Percentiles rank a stretch among this genome's conserved stretches.
These are phyloP conservation scores for Lagopus muta DNA, from an alignment of 2,113 vertebrate species.

Conservation along the genomic window DNA sequence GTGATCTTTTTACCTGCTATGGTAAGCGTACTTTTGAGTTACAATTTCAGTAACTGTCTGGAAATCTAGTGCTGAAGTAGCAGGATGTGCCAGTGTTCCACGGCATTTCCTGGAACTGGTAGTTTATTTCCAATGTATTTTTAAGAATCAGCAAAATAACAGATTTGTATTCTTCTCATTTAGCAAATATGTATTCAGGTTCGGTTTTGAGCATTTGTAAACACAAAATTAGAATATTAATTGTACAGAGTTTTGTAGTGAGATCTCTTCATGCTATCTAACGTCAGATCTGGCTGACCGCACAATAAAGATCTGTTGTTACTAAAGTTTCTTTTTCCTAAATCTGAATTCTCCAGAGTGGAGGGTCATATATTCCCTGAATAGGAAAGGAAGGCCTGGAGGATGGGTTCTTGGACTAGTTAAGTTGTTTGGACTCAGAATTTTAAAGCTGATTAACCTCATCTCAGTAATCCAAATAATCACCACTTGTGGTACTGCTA, in stretches of 20 bases:
- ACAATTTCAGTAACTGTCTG: not conserved
- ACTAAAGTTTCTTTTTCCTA: not conserved
- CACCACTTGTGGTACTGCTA: not conserved
- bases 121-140: not conserved
- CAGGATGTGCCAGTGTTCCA: not conserved
- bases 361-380: not conserved
- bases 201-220: not conserved
- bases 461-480: not conserved
- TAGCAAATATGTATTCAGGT: not conserved
- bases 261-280: not conserved
- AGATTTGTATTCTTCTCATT: not conserved
- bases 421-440: not conserved
- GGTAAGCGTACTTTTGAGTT: not conserved
- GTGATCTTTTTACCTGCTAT: not conserved
- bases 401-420: not conserved
- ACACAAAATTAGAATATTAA: not conserved
- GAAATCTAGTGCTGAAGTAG: not conserved
- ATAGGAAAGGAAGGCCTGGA: not conserved
- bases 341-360: not conserved
- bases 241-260: not conserved
- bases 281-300: not conserved
- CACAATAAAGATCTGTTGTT: not conserved
- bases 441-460: not conserved
- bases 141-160: not conserved
- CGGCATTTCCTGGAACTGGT: not conserved